Evolutionary conservation across 2,888 invertebrate genomes (phyloP).

Genomic region (Volucella bombylans): DNA sequence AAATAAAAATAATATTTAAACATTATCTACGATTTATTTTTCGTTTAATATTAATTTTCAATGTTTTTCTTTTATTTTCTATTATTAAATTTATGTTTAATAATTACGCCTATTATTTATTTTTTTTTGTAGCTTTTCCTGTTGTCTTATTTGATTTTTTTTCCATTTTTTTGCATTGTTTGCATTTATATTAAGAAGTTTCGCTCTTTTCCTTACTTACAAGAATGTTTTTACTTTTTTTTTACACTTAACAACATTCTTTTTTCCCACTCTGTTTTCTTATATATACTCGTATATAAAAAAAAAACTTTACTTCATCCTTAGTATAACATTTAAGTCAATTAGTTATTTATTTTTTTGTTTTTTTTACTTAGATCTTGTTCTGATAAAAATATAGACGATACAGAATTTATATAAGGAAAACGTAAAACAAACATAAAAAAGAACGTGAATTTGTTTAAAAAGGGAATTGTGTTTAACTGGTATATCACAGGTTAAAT

Average conservation of each 20-base stretch:
- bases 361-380: conserved; percentile 57
- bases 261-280: conserved; percentile 34
- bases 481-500: conserved; percentile 70
- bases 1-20: conserved; percentile 72
- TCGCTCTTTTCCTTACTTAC: conserved; percentile 24
- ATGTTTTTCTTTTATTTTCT: conserved; percentile 32
- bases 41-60: conserved; percentile 38
- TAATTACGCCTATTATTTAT: conserved; percentile 70
- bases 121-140: conserved; percentile 29
- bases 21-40: conserved; percentile 69
- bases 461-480: conserved; percentile 30
- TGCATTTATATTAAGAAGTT: conserved; percentile 51
- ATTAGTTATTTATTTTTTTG: conserved; percentile 40
- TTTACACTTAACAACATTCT: conserved; percentile 52
- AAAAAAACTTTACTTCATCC: conserved; percentile 64
- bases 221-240: conserved; percentile 40
- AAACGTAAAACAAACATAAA: background rate
- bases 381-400: conserved; percentile 58
- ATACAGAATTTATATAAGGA: background rate
- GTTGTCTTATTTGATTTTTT: conserved; percentile 49
- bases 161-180: conserved; percentile 9
- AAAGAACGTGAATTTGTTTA: conserved; percentile 6
- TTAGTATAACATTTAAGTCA: conserved; percentile 65
- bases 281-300: conserved; percentile 31
- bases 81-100: conserved; percentile 55